phyloP scores from a whole-genome alignment of 1,140 invertebrate species.

The Bombus vancouverensis region DNA sequence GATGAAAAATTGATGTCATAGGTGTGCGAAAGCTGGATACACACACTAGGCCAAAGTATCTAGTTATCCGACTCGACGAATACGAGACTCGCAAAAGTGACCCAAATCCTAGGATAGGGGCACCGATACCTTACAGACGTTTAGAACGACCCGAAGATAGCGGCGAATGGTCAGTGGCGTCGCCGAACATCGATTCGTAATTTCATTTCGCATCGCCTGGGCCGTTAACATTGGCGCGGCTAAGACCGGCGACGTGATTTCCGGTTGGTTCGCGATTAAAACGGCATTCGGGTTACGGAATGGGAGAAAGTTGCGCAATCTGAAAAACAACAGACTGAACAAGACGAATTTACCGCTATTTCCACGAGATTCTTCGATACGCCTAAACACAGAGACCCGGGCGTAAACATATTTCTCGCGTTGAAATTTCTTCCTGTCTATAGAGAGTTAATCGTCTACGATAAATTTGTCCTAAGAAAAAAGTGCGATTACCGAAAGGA shows the following conservation, averaged over 20 bases:
- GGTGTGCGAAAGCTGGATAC: not conserved
- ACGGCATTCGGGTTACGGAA: not conserved
- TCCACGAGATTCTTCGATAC: no score
- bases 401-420: no score
- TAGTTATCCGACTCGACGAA: slow-evolving; percentile 4
- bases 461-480: no score
- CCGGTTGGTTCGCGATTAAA: slow-evolving; percentile 30
- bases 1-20: not conserved
- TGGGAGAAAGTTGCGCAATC: not conserved
- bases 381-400: no score
- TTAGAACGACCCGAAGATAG: slow-evolving; percentile 40
- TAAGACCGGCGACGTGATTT: slow-evolving; percentile 34
- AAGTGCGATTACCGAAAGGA: no score
- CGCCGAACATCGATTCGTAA: slow-evolving; percentile 34
- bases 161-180: slow-evolving; percentile 1
- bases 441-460: no score
- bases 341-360: no score
- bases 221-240: slow-evolving; percentile 1
- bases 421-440: no score
- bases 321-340: not conserved
- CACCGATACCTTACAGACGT: slow-evolving; percentile 34
- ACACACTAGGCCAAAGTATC: not conserved
- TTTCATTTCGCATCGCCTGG: slow-evolving; percentile 32
- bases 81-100: slow-evolving; percentile 47
- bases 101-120: slow-evolving; percentile 53